Evolutionary conservation across 2,888 invertebrate species (phyloP), one percentile per base, ranked within the genome.

Genomic region (Tribolium freemani): DNA sequence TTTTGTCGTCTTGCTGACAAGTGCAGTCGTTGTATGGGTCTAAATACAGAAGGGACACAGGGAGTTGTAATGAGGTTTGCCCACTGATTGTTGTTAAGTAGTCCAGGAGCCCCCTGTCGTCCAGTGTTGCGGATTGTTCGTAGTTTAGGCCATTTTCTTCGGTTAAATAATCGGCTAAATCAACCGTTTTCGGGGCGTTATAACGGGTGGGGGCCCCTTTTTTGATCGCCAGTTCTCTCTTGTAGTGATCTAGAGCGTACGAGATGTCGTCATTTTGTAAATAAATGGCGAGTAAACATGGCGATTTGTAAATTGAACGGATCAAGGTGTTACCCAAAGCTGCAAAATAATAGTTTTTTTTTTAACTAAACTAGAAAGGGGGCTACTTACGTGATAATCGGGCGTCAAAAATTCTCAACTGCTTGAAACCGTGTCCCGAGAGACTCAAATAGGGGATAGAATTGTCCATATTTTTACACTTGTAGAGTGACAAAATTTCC

Each of bases 391-490:
- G 81, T 75, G 85, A 84, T 72, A 86, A 84, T 57, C 86, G 79
- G n/a, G 82, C 80, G 74, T 86, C 86, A n/a, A 85, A 77, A 3
- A 85, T 78, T 79, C 83, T 84, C 51, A 93, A 84, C 0, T 86
- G 83, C 77, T 88, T 88, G 83, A 92, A 94, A 0, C 95, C 95
- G 77, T 92, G 86, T 0, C 92, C 90, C 0, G 94, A 91, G 69
- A 95, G 89, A 80, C 93, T 93, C 0, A 93, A 91, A 84, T 94
- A 94, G 0, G 94, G 93, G 3, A 86, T 79, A 30, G 81, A 93
- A 83, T 94, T 93, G 0, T 90, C 88, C 74, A 95, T 86, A 56
- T 90, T 88, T 66, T 85, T 86, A 80, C 95, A 95, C 45, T 92
- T 90, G 48, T 90, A 88, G 76, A 93, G 84, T 67, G 90, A 88